Conservation (phyloP, 2,797 vertebrate species). For the Ctenopoma kingsleyae region DNA sequence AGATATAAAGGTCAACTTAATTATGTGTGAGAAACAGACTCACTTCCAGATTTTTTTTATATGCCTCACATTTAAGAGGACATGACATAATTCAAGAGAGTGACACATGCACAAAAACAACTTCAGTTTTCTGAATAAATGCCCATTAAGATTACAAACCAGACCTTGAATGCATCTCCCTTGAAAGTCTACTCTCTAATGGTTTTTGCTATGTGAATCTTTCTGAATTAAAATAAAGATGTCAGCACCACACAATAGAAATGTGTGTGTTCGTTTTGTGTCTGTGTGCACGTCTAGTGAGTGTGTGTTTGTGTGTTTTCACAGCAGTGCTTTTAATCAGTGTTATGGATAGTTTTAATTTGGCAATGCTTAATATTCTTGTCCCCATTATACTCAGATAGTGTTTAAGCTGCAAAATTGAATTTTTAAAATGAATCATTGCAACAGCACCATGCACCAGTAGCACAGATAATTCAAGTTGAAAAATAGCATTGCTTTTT, state of each 20-base stretch:
- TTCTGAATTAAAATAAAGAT: constrained; percentile 71
- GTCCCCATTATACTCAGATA: constrained; percentile 75
- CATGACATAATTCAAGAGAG: background rate
- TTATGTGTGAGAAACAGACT: background rate
- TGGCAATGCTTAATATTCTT: constrained; percentile 77
- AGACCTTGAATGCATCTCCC: constrained; percentile 42
- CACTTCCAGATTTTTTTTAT: background rate
- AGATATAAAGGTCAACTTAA: constrained; percentile 9
- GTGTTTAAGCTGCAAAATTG: constrained; percentile 80
- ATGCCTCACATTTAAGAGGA: background rate
- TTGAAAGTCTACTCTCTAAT: constrained; percentile 46
- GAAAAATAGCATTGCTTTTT: constrained; percentile 62
- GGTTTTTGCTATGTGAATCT: constrained; percentile 62
- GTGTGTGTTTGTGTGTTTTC: constrained; percentile 7
- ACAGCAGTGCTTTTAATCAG: constrained; percentile 76
- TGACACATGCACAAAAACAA: constrained; percentile 33
- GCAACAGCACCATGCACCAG: constrained; percentile 62
- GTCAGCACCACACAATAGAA: constrained; percentile 64
- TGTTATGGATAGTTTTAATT: constrained; percentile 83
- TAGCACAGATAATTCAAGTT: constrained; percentile 73
- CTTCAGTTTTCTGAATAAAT: constrained; percentile 31
- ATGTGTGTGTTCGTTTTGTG: constrained; percentile 53
- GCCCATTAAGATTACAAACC: constrained; percentile 57
- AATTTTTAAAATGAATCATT: constrained; percentile 78
- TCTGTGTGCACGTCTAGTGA: background rate